These are phyloP conservation scores for Trididemnum nubilum DNA, from an alignment of 23 tunicate genomes.

Conservation along the genomic window DNA sequence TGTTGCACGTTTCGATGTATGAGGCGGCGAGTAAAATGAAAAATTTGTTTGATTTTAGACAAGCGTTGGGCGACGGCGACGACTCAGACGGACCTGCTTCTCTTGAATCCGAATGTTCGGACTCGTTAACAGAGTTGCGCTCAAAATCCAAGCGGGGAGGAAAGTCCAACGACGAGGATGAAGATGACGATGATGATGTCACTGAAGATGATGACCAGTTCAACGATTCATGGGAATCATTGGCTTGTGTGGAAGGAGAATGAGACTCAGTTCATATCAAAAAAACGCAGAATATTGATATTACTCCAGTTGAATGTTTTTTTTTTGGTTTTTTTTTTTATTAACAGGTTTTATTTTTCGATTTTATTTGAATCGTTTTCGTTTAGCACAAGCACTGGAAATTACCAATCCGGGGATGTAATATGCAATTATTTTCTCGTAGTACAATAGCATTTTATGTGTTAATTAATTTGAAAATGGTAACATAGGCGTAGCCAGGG, in stretches of 20 bases:
- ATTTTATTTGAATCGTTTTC: no score
- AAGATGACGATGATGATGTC: slow-evolving; percentile 35
- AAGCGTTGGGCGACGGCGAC: slow-evolving; percentile 47
- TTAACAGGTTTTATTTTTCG: no score
- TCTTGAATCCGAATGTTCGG: slow-evolving; percentile 77
- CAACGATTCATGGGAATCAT: slow-evolving; percentile 62
- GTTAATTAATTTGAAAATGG: no score
- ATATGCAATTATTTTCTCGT: no score
- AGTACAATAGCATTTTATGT: no score
- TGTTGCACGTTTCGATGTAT: neutral
- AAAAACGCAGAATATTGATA: no score
- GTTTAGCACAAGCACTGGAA: no score
- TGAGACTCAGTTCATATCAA: slow-evolving; percentile 17
- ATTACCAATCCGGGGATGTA: no score
- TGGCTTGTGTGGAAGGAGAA: slow-evolving; percentile 61
- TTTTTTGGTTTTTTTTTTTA: no score
- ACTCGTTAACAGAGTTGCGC: slow-evolving; percentile 81
- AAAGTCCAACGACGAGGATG: slow-evolving; percentile 56
- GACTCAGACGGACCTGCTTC: slow-evolving; percentile 77
- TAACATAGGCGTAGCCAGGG: no score
- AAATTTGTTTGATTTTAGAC: slow-evolving; percentile 31
- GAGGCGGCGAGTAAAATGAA: no score
- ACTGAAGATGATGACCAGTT: slow-evolving; percentile 61
- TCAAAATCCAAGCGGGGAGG: slow-evolving; percentile 52
- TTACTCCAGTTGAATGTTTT: no score